Conservation (phyloP, 2,888 invertebrate species). For the Caprella mutica region DNA sequence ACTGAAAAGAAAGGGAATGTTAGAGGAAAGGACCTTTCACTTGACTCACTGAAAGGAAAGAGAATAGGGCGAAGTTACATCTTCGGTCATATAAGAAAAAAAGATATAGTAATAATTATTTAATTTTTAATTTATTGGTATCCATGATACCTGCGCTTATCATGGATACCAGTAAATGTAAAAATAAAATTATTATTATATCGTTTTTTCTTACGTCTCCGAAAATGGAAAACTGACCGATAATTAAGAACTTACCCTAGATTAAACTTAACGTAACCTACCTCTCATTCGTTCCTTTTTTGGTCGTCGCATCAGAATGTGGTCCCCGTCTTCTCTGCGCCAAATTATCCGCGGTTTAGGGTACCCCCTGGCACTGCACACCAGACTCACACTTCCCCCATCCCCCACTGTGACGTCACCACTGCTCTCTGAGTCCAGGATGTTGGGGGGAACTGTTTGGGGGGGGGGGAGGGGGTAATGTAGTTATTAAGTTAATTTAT, state of each 20-base stretch:
- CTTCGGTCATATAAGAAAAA: too few relatives aligned
- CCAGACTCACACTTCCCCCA: constrained; percentile 23
- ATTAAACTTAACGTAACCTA: too few relatives aligned
- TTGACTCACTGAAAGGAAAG: not conserved
- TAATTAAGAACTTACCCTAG: too few relatives aligned
- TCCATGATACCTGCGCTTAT: too few relatives aligned
- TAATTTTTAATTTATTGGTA: too few relatives aligned
- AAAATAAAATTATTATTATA: not conserved
- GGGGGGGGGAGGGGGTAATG: too few relatives aligned
- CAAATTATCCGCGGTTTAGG: constrained; percentile 28
- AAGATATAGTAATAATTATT: too few relatives aligned
- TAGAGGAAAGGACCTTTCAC: not conserved
- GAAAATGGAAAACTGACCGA: too few relatives aligned
- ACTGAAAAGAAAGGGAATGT: not conserved
- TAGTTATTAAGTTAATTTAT: too few relatives aligned
- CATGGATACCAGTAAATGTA: too few relatives aligned
- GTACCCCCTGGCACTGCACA: constrained; percentile 23
- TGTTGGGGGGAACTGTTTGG: constrained; percentile 27
- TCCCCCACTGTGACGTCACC: constrained; percentile 30
- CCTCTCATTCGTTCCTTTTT: constrained; percentile 20
- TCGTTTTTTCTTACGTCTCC: too few relatives aligned
- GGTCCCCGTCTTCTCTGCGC: constrained; percentile 24
- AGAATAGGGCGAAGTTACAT: not conserved
- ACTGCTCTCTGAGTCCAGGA: constrained; percentile 28
- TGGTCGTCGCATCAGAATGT: constrained; percentile 15